These are phyloP conservation scores for Ophion obscuratus DNA, from an alignment of 2,888 invertebrate species.

Conservation along the genomic window DNA sequence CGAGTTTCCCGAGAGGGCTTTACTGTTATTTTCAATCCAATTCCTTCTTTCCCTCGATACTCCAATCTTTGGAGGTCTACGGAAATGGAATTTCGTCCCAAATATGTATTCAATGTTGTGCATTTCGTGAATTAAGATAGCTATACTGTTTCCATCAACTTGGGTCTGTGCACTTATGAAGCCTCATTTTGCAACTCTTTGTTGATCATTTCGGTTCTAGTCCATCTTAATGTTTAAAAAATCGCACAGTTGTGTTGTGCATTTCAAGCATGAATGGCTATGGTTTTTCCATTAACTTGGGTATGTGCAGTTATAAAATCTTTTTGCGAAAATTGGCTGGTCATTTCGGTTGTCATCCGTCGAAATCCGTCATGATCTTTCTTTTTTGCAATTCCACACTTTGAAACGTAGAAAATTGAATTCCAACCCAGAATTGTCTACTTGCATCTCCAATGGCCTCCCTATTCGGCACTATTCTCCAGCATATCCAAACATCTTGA, in stretches of 20 bases:
- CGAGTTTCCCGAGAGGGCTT: slow-evolving; percentile 55
- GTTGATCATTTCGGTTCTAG: background rate
- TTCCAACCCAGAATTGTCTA: background rate
- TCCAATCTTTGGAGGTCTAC: slow-evolving; percentile 27
- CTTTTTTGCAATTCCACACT: background rate
- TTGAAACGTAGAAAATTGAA: background rate
- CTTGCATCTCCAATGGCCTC: no score
- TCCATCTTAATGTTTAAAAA: background rate
- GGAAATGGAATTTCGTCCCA: slow-evolving; percentile 23
- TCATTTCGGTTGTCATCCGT: background rate
- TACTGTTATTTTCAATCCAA: slow-evolving; percentile 64
- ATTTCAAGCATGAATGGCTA: background rate
- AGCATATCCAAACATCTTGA: no score
- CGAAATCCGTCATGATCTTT: background rate
- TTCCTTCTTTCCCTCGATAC: slow-evolving; percentile 39
- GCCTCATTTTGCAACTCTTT: background rate
- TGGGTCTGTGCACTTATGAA: background rate
- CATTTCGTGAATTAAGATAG: background rate
- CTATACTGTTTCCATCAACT: background rate
- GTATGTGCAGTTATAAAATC: background rate
- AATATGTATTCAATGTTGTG: slow-evolving; percentile 6
- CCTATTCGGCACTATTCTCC: no score
- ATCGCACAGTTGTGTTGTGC: background rate
- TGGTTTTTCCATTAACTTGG: background rate
- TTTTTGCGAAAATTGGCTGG: background rate